Evolutionary conservation across 92 coral and sea anemone species (phyloP).

Genomic region (Zoanthus sociatus): DNA sequence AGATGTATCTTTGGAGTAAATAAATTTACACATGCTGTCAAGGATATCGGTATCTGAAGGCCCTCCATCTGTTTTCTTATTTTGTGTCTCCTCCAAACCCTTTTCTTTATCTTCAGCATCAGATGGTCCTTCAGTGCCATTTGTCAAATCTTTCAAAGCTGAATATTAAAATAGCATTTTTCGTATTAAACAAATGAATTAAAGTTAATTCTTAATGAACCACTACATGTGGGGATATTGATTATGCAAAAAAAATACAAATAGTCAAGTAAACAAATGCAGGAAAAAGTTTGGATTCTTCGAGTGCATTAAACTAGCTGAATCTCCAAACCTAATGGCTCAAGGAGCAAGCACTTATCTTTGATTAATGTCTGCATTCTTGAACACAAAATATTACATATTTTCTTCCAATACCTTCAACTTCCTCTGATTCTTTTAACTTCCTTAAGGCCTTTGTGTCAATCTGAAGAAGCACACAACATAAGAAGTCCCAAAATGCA

Average conservation of each 20-base stretch:
- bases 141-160: conserved; percentile 27
- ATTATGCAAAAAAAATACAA: too few species aligned
- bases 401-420: conserved; percentile 5
- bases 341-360: too few species aligned
- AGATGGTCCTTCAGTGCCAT: conserved; percentile 37
- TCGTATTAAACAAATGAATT: too few species aligned
- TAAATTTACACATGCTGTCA: conserved; percentile 87
- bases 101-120: conserved; percentile 51
- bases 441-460: conserved; percentile 46
- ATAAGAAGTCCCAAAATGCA: too few species aligned
- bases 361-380: too few species aligned
- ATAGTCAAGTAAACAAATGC: too few species aligned
- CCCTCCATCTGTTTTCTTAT: conserved; percentile 23
- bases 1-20: conserved; percentile 95
- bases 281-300: too few species aligned
- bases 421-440: conserved; percentile 38
- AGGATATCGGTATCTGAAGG: conserved; percentile 68
- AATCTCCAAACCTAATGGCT: too few species aligned
- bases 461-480: conserved; percentile 39
- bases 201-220: too few species aligned
- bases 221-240: too few species aligned
- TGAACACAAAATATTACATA: too few species aligned
- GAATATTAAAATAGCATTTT: background rate
- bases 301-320: too few species aligned
- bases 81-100: conserved; percentile 30